Evolutionary conservation across 2,888 invertebrate genomes (phyloP), one percentile per base, ranked within the genome.

Genomic region (Mylabris sibirica): DNA sequence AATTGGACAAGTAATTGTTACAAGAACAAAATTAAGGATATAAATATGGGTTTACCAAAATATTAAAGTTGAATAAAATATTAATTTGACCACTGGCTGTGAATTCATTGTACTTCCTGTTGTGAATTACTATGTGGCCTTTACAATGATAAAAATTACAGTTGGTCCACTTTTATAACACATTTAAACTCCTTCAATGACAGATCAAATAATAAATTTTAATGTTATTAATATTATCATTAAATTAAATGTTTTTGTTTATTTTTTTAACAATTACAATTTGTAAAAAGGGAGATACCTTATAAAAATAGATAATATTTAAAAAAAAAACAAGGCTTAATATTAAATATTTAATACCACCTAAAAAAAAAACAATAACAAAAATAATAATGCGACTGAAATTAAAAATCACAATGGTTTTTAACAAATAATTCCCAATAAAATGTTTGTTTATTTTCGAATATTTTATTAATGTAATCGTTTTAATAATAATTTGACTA

Each of bases 311-410:
- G 49, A 22, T 22, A 53, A 22, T 14, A n/a, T 24, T 8, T 26
- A 11, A 57, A 57, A 6, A 57, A 57, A 57, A 24, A 12, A 26
- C 26, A 20, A 24, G 6, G 14, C 24, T 57, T 26, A 57, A 57
- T 57, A 26, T 57, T 57, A 26, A 57, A 57, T 57, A 24, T 57
- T 57, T 57, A 57, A 57, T 57, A 57, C 57, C 26, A n/a, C 26
- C n/a, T 57, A 57, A 57, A 57, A 24, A n/a, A 14, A 57, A 57
- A 57, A 26, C 5, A 57, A 57, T 57, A 57, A 57, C 57, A 57
- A 26, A 57, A 57, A 57, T 57, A 57, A 57, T 57, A 14, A 57
- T 57, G 57, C n/a, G 26, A 53, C 22, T 57, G 57, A 57, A 57
- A 24, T 57, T 12, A 57, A 57, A 24, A 57, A 57, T 57, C 57